Evolutionary conservation across 2,888 invertebrate species (phyloP), one percentile per base, ranked within the genome.

Genomic region (Phragmatobia fuliginosa): DNA sequence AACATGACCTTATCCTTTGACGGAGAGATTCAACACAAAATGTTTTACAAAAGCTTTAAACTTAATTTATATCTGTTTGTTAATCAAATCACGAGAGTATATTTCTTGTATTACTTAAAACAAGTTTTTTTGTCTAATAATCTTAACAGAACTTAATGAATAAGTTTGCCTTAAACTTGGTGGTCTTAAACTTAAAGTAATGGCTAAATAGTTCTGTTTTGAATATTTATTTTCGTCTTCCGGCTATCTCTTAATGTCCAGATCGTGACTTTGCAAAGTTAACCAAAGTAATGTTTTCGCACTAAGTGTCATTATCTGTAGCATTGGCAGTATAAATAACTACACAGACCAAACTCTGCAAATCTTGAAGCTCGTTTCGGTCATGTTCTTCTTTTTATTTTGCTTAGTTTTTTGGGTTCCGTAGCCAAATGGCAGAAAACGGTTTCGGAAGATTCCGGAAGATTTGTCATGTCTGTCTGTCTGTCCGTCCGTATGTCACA

Each of bases 11-110:
- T 68, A 59, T 56, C 67, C 60, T 72, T 25, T 70, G 33, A 65
- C 70, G 67, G 63, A 61, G 70, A 67, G 69, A 80, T 77, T 77
- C 82, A 80, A 70, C 67, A 72, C 33, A 64, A 71, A 69, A 74
- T 74, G 66, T 66, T 78, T 76, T 66, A 67, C 36, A 72, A 73
- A 61, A 52, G 11, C 11, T 1, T 49, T 49, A n/a, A 8, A 10
- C 18, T 1, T 41, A 41, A 41, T 3, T 16, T 41, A 52, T 1
- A 11, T 4, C n/a, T n/a, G n/a, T 49, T n/a, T 3, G 2, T n/a
- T 56, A 56, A 25, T 11, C 3, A 16, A 28, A 28, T 56, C 28
- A 28, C 7, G 28, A 16, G 28, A 28, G 16, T 56, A 16, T 28
- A 5, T 25, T 5, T 14, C 16, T 28, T 28, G 28, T 5, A 28